These are phyloP conservation scores for Planococcus citri DNA, from an alignment of 1,140 invertebrate genomes.

Conservation along the genomic window DNA sequence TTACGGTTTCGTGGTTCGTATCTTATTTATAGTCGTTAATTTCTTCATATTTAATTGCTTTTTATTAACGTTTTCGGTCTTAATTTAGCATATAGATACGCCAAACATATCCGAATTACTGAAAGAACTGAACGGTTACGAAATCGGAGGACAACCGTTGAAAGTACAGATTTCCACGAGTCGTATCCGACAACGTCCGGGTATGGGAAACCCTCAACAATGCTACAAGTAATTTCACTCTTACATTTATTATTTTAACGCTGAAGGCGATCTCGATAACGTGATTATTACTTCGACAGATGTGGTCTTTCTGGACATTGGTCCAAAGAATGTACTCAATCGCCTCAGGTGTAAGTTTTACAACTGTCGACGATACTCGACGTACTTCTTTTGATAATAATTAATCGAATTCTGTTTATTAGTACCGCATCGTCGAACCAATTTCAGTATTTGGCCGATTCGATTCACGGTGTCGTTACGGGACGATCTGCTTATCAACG, in stretches of 20 bases:
- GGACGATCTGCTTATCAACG: slow-evolving; percentile 33
- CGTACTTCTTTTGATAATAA: neutral
- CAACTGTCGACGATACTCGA: no score
- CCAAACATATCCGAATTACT: slow-evolving; percentile 70
- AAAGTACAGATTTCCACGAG: slow-evolving; percentile 83
- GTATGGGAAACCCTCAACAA: slow-evolving; percentile 88
- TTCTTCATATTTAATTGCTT: neutral
- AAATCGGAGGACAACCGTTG: slow-evolving; percentile 72
- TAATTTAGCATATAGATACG: slow-evolving; percentile 61
- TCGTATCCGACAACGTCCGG: slow-evolving; percentile 77
- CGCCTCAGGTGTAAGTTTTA: slow-evolving; percentile 18
- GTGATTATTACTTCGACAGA: slow-evolving; percentile 33
- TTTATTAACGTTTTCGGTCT: neutral
- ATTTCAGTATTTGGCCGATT: neutral
- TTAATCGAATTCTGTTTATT: neutral
- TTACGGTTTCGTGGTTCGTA: slow-evolving; percentile 67
- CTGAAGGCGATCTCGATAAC: neutral
- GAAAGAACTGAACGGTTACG: slow-evolving; percentile 70
- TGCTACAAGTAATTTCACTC: slow-evolving; percentile 50
- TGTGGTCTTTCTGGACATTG: slow-evolving; percentile 87
- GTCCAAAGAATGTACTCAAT: slow-evolving; percentile 77
- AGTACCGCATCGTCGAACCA: neutral
- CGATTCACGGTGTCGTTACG: neutral
- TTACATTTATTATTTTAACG: neutral
- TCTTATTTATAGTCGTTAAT: slow-evolving; percentile 4